These are phyloP conservation scores for Malacoraja senta DNA, from an alignment of 2,797 vertebrate species.

Conservation along the genomic window DNA sequence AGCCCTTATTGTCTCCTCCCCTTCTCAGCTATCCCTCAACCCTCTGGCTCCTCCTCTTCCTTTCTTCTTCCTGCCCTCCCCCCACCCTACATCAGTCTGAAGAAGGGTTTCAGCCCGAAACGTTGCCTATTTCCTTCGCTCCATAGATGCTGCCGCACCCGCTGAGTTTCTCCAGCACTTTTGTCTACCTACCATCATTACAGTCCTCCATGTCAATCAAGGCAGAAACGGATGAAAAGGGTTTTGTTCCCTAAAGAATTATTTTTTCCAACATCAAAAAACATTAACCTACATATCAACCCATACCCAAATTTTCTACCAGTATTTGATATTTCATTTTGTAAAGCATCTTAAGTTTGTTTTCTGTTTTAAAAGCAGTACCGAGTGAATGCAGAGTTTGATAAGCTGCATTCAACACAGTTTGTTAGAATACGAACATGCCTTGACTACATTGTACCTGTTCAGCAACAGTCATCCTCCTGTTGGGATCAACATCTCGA, in stretches of 20 bases:
- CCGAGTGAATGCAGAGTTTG: background rate
- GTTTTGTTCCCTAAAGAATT: background rate
- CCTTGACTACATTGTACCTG: slow-evolving; percentile 64
- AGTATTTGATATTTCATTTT: background rate
- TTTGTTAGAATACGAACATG: background rate
- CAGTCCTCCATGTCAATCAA: background rate
- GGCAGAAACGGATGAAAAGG: background rate
- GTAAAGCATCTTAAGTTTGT: background rate
- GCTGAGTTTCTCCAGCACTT: too few relatives aligned
- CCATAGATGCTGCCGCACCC: too few relatives aligned
- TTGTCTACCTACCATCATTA: background rate
- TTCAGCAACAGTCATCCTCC: slow-evolving; percentile 95
- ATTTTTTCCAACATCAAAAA: background rate
- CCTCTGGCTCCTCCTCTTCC: too few relatives aligned
- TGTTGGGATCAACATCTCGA: slow-evolving; percentile 87
- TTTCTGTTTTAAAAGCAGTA: slow-evolving; percentile 5
- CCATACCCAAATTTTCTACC: background rate
- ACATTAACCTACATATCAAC: background rate
- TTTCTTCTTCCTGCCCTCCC: too few relatives aligned
- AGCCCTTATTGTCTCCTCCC: too few relatives aligned
- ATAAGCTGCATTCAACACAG: background rate
- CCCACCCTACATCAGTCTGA: too few relatives aligned
- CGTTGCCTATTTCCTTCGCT: too few relatives aligned
- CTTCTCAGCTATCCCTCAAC: too few relatives aligned
- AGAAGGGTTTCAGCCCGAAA: too few relatives aligned